A percentile compares a stretch with the other conserved stretches of the same genome.
Evolutionary conservation across 2,113 vertebrate genomes (phyloP).

Genomic region (Sporophila hypoxantha): DNA sequence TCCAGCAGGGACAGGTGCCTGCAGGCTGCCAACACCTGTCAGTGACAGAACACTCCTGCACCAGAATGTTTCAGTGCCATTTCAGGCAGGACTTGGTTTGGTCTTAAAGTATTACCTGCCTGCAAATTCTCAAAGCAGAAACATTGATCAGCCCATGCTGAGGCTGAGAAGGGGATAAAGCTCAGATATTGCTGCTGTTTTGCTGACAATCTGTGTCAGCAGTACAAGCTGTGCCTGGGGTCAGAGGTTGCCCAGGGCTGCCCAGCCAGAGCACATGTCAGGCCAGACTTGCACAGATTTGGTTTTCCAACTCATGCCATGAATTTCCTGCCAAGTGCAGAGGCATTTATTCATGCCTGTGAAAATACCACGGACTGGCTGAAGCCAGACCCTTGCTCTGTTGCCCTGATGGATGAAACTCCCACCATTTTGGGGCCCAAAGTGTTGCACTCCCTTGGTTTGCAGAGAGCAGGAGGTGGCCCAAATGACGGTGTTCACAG

Average conservation of each 20-base stretch:
- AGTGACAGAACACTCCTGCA: background rate
- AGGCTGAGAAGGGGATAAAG: background rate
- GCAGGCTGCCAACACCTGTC: background rate
- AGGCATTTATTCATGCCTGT: background rate
- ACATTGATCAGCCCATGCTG: accelerated
- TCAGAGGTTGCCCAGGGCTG: background rate
- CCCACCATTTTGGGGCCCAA: too few species aligned
- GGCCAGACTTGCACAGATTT: accelerated
- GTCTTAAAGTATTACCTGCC: background rate
- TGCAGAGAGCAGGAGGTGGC: background rate
- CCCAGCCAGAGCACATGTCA: background rate
- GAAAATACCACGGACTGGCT: accelerated
- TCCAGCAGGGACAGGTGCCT: background rate
- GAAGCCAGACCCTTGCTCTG: background rate
- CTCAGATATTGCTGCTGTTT: background rate
- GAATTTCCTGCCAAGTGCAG: background rate
- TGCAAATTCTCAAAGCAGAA: background rate
- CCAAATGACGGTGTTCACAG: background rate
- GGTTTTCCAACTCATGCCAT: background rate
- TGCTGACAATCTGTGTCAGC: background rate
- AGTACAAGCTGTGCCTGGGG: background rate
- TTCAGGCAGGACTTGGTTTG: background rate
- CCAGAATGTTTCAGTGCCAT: background rate
- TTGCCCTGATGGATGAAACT: background rate
- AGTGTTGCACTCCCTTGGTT: background rate